A percentile compares a stretch with the other conserved stretches of the same genome.
These are phyloP conservation scores for Trissonchulus sp. DNA, from an alignment of 2,888 invertebrate genomes.

Conservation along the genomic window DNA sequence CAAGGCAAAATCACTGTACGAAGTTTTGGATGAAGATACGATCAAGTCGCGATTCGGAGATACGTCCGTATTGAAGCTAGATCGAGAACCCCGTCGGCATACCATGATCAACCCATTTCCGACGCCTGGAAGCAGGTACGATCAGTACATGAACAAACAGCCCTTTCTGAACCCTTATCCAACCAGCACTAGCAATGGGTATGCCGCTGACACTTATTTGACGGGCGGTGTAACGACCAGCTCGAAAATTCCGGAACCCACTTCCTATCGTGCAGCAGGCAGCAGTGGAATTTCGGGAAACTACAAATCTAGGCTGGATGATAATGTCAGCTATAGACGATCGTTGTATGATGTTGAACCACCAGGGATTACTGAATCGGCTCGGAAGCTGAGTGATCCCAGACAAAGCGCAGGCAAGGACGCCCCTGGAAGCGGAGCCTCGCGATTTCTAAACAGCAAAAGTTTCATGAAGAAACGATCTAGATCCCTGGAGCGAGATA, in stretches of 20 bases:
- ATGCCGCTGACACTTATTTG: background rate
- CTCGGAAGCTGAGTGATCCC: background rate
- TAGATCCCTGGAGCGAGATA: constrained; percentile 10
- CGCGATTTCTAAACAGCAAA: background rate
- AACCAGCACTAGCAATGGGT: too few species aligned
- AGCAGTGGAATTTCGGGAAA: constrained; percentile 21
- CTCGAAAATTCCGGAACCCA: too few species aligned
- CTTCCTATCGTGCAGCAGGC: too few species aligned
- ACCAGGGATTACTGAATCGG: background rate
- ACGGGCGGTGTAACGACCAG: background rate
- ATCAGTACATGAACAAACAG: background rate
- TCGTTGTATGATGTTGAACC: constrained; percentile 30
- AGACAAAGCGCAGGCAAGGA: background rate
- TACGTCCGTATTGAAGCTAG: background rate
- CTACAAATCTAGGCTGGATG: constrained; percentile 32
- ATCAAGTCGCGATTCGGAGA: background rate
- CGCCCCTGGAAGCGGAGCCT: background rate
- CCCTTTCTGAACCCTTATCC: background rate
- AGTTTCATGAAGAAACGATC: constrained; percentile 7
- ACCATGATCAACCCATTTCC: background rate
- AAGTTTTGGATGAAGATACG: constrained; percentile 5
- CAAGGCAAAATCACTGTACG: constrained; percentile 23
- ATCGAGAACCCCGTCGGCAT: background rate
- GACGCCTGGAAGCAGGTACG: background rate
- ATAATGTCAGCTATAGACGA: constrained; percentile 32